Percentiles rank a stretch among this genome's conserved stretches.
Conservation (phyloP, 1,140 invertebrate species). For the Luehdorfia chinensis region DNA sequence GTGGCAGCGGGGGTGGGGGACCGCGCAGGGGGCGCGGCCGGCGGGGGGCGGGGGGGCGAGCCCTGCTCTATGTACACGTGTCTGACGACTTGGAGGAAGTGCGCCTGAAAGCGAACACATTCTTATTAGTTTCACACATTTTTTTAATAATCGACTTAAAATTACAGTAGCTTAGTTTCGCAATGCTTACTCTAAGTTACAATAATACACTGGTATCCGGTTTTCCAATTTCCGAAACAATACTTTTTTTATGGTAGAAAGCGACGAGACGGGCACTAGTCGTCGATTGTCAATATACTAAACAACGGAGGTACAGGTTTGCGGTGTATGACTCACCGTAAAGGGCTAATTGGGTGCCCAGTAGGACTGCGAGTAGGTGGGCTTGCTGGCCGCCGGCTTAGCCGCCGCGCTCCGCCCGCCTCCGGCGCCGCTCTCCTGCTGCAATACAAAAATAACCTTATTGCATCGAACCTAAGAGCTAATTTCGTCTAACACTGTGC, state of each 20-base stretch:
- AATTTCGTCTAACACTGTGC: too few species aligned
- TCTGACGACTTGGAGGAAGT: conserved; percentile 26
- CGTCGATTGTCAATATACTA: too few species aligned
- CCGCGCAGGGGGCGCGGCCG: background rate
- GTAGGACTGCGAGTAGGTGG: conserved; percentile 68
- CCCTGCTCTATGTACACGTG: conserved; percentile 30
- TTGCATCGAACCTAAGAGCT: background rate
- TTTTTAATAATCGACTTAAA: too few species aligned
- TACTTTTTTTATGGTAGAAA: too few species aligned
- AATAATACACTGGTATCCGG: too few species aligned
- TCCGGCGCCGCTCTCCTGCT: conserved; percentile 50
- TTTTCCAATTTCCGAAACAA: too few species aligned
- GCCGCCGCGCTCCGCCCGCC: conserved; percentile 37
- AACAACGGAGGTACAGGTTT: too few species aligned
- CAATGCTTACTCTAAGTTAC: too few species aligned
- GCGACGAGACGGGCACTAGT: too few species aligned
- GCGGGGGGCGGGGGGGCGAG: conserved; percentile 15
- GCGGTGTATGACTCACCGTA: conserved; percentile 17
- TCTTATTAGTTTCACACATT: too few species aligned
- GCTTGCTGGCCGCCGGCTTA: conserved; percentile 62
- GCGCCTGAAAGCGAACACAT: conserved; percentile 20
- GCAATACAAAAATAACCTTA: background rate
- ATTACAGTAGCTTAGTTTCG: too few species aligned
- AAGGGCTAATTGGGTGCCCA: conserved; percentile 67
- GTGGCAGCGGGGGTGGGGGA: conserved; percentile 13